phyloP scores from a whole-genome alignment of 2,113 vertebrate species.

The Erythrocebus patas region DNA sequence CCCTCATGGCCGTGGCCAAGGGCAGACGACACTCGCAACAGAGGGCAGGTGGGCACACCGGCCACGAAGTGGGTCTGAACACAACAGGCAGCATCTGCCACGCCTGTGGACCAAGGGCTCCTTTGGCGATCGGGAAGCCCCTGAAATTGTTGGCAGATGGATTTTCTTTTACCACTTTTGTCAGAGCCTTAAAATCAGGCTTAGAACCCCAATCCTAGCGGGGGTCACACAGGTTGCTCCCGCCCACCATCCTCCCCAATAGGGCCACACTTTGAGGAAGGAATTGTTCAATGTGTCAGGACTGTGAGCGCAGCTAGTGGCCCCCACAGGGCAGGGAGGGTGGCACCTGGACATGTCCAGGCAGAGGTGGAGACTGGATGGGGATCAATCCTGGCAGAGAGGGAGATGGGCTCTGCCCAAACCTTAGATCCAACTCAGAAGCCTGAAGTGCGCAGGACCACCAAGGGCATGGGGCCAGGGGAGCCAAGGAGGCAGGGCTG shows the following conservation, averaged over 20 bases:
- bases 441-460: too few relatives aligned
- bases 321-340: neutral
- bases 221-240: too few relatives aligned
- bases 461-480: too few relatives aligned
- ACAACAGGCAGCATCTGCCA: neutral
- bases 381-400: neutral
- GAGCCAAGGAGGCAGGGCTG: too few relatives aligned
- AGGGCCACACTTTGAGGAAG: neutral
- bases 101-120: neutral
- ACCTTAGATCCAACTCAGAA: neutral
- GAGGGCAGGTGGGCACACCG: accelerated
- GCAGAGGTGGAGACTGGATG: too few relatives aligned
- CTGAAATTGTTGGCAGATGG: too few relatives aligned
- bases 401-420: neutral
- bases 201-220: neutral
- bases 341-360: neutral
- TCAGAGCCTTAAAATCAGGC: neutral
- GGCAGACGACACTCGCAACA: neutral
- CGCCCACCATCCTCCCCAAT: neutral
- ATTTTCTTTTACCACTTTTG: neutral
- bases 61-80: neutral
- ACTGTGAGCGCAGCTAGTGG: too few relatives aligned
- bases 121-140: neutral
- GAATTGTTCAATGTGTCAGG: neutral
- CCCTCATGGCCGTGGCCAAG: neutral